A percentile compares a stretch with the other conserved stretches of the same genome.
phyloP scores from a whole-genome alignment of 2,888 invertebrate species.

The Meganola albula region DNA sequence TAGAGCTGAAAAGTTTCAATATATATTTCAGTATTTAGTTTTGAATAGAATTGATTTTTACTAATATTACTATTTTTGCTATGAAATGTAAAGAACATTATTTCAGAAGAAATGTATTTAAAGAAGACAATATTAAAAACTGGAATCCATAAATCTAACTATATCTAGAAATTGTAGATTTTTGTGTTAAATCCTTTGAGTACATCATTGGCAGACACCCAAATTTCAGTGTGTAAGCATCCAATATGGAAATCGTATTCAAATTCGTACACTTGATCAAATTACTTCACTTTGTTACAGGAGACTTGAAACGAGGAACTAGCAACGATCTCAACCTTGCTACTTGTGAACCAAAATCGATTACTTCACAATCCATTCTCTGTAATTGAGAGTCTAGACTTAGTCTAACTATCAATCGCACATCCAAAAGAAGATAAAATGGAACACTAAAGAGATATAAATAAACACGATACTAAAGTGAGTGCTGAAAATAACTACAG shows the following conservation, averaged over 20 bases:
- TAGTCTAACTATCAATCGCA: conserved; percentile 14
- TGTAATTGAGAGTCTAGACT: conserved; percentile 12
- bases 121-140: no score
- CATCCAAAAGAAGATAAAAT: conserved; percentile 12
- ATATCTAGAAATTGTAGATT: conserved; percentile 10
- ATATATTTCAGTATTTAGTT: no score
- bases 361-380: conserved; percentile 17
- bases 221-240: conserved; percentile 27
- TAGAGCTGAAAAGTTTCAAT: no score
- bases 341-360: conserved; percentile 16
- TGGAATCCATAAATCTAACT: no score
- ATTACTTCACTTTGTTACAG: conserved; percentile 41
- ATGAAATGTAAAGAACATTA: no score
- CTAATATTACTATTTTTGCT: no score
- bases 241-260: conserved; percentile 35
- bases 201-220: conserved; percentile 26
- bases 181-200: conserved; percentile 21
- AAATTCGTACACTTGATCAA: conserved; percentile 37
- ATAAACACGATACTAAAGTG: conserved; percentile 17
- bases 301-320: conserved; percentile 26
- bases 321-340: conserved; percentile 23
- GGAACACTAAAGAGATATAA: conserved; percentile 17
- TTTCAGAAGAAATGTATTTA: no score
- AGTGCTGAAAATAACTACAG: conserved; percentile 17
- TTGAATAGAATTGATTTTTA: no score